Base-by-base conservation (phyloP, 2,113 vertebrate genomes). In the Misgurnus anguillicaudatus region DNA sequence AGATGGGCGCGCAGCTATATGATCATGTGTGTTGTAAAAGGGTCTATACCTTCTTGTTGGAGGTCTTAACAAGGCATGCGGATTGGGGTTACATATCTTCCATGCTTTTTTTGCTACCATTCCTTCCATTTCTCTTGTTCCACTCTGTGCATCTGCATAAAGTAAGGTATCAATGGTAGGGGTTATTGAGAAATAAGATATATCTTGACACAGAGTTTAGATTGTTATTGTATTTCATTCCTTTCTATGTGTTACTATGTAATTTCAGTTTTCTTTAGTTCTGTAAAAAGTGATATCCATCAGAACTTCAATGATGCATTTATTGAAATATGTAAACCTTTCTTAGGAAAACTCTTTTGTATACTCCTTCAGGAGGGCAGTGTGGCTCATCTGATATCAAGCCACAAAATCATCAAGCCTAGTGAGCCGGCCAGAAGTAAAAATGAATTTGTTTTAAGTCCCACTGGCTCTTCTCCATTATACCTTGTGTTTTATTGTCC, bases 341-440 rank as follows among this genome's bases (percentile, higher is more conserved):
- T 9, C 63, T 65, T 65, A 7, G 4, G 21, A 31, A 61, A 61
- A 13, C 21, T 61, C 58, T 31, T 13, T 61, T 1, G 0, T 19
- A 61, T 13, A 13, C 58, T 61, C 58, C 58, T 61, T 21, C 58
- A 66, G 38, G 36, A 66, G 63, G 17, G 38, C 63, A 41, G 7
- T 66, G 63, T 42, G 63, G 13, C 63, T 17, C 0, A 3, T 66
- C 4, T 66, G 63, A 41, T 66, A 66, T 0, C 1, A 36, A 14
- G 17, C 63, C 6, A 65, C 63, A 67, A 67, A 67, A 10, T 67
- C 64, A 67, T 67, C 64, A 42, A 67, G 41, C n/a, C 64, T 42
- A 9, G 64, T 42, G 16, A 67, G 64, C 16, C 17, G 8, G 9
- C 64, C 19, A 5, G 64, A 67, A 9, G 6, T 17, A n/a, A 13